Evolutionary conservation across 1,140 invertebrate species (phyloP).

Genomic region (Drosophila simulans): DNA sequence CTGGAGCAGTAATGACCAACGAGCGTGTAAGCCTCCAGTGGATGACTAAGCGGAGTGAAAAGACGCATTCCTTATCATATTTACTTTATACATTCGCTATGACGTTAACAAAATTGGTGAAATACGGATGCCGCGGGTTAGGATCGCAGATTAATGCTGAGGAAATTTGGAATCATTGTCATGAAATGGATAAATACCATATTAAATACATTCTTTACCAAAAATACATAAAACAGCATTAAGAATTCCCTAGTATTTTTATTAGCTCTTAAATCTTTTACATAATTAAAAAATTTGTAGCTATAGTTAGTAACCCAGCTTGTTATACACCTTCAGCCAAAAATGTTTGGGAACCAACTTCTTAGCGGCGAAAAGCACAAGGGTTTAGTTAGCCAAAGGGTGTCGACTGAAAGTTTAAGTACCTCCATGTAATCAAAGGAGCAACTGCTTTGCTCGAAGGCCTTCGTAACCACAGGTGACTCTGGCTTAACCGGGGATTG

Average conservation of each 20-base stretch:
- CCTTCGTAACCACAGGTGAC: constrained; percentile 38
- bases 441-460: constrained; percentile 69
- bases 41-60: constrained; percentile 42
- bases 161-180: constrained; percentile 22
- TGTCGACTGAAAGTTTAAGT: constrained; percentile 72
- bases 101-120: constrained; percentile 39
- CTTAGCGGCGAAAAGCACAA: constrained; percentile 71
- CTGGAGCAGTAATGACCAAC: constrained; percentile 30
- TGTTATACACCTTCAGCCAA: constrained; percentile 45
- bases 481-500: not conserved
- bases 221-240: not conserved
- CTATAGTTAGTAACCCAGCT: not conserved
- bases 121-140: constrained; percentile 6
- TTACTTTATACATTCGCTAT: constrained; percentile 24
- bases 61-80: constrained; percentile 22
- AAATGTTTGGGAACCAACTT: constrained; percentile 77
- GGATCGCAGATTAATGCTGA: constrained; percentile 13
- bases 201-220: not conserved
- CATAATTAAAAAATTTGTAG: not conserved
- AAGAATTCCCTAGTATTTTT: constrained; percentile 12
- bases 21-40: constrained; percentile 31
- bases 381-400: constrained; percentile 79
- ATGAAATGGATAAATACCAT: constrained; percentile 5
- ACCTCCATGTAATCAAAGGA: constrained; percentile 75
- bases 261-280: not conserved